phyloP scores from a whole-genome alignment of 2,113 vertebrate genomes.

The Pungitius pungitius region DNA sequence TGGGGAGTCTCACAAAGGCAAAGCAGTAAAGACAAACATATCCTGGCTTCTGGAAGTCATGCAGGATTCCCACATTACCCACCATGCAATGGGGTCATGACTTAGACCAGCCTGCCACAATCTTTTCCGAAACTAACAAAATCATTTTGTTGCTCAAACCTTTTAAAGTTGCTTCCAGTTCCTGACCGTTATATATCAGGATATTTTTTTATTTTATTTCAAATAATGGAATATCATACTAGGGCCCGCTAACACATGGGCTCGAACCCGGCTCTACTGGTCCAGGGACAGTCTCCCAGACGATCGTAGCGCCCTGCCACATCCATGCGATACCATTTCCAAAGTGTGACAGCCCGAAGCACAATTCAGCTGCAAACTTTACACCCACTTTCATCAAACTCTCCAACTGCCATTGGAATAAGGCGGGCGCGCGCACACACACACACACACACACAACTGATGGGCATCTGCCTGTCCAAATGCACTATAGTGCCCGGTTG shows the following conservation, averaged over 20 bases:
- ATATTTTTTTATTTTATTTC: no score
- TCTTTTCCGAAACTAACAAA: not conserved
- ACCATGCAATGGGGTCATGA: not conserved
- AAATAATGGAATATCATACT: no score
- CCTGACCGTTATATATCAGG: no score
- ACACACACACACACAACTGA: no score
- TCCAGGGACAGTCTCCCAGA: conserved; percentile 34
- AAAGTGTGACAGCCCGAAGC: conserved; percentile 33
- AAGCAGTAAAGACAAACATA: not conserved
- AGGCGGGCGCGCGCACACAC: no score
- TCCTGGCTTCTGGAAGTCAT: not conserved
- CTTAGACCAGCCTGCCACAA: not conserved
- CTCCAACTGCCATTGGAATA: conserved; percentile 19
- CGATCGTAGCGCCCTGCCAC: conserved; percentile 23
- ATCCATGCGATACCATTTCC: conserved; percentile 30
- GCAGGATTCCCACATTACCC: not conserved
- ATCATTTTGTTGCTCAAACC: not conserved
- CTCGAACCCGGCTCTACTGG: not conserved
- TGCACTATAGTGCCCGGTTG: conserved; percentile 52
- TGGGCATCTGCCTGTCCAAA: conserved; percentile 60
- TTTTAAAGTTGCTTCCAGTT: no score
- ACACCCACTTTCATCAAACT: conserved; percentile 38
- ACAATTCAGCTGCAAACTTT: conserved; percentile 49
- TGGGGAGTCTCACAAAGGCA: no score
- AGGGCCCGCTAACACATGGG: not conserved